Evolutionary conservation across 2,888 invertebrate species (phyloP).

Genomic region (Strigamia crassipes): DNA sequence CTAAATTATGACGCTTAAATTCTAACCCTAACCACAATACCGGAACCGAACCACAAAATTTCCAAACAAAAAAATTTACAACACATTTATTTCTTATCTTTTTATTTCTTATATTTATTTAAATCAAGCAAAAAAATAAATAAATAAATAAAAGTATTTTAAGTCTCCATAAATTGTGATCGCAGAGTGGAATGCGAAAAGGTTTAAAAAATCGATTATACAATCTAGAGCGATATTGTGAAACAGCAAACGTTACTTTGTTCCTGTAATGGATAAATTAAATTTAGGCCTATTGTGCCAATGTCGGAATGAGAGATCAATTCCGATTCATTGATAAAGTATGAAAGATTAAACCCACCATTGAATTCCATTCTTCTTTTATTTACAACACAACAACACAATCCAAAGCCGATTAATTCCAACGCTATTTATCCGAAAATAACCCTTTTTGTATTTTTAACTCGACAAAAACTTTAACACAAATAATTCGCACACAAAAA

Average conservation of each 20-base stretch:
- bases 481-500: too few species aligned
- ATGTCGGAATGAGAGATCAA: neutral
- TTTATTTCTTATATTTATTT: neutral
- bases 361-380: neutral
- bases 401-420: neutral
- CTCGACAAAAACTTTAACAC: neutral
- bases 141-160: too few species aligned
- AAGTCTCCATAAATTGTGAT: too few species aligned
- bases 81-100: neutral
- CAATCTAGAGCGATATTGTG: neutral
- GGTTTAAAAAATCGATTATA: neutral
- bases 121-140: too few species aligned
- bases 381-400: neutral
- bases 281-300: neutral
- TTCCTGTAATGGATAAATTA: neutral
- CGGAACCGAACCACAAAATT: neutral
- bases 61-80: neutral
- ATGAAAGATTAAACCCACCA: neutral
- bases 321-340: neutral
- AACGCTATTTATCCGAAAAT: neutral
- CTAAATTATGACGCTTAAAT: neutral
- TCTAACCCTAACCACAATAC: neutral
- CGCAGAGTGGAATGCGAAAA: too few species aligned
- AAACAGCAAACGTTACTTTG: neutral
- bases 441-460: neutral